phyloP scores from a whole-genome alignment of 1,140 invertebrate genomes.

The Phymorhynchus buccinoides region DNA sequence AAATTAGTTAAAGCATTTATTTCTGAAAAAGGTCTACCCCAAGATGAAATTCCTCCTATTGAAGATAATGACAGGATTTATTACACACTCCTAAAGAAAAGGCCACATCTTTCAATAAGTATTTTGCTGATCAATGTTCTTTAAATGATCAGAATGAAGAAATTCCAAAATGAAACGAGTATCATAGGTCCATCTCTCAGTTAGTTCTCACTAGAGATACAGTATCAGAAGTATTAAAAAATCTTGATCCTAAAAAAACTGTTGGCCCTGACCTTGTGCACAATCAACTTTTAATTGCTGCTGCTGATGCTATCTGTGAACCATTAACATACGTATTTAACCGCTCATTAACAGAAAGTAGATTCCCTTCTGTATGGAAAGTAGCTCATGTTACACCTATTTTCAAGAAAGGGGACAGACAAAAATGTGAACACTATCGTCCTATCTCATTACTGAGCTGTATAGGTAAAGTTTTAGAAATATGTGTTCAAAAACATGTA shows the following conservation, averaged over 20 bases:
- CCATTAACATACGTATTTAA: not conserved
- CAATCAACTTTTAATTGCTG: not conserved
- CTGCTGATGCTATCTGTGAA: not conserved
- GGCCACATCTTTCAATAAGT: not conserved
- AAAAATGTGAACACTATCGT: too few species aligned
- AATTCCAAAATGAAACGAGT: not conserved
- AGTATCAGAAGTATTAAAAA: not conserved
- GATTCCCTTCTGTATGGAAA: not conserved
- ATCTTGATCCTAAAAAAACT: not conserved
- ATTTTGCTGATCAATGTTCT: not conserved
- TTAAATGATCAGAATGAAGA: not conserved
- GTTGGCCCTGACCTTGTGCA: not conserved
- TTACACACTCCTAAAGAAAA: not conserved
- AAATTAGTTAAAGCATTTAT: not conserved
- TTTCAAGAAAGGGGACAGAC: too few species aligned
- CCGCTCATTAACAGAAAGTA: not conserved
- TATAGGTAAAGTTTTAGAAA: not conserved
- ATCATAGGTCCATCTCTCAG: not conserved
- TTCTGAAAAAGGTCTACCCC: not conserved
- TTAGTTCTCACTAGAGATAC: not conserved
- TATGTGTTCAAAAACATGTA: not conserved
- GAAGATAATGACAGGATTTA: not conserved
- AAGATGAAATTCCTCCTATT: not conserved
- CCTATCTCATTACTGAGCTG: not conserved
- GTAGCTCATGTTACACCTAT: too few species aligned